Base-by-base conservation (phyloP, 2,888 invertebrate species). In the Digitonthophagus gazella region DNA sequence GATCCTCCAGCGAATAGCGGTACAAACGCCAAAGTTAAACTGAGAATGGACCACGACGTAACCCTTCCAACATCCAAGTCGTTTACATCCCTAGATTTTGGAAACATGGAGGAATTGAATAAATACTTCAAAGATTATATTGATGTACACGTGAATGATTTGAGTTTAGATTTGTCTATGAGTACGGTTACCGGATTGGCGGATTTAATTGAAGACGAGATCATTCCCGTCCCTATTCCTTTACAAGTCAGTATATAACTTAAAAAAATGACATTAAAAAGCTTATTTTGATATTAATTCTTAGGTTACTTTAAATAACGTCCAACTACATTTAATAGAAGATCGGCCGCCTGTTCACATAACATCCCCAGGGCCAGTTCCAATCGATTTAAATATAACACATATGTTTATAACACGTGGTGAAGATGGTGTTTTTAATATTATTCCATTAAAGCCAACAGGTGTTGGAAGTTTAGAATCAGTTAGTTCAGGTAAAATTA, bases 171-270 rank as follows among this genome's bases (percentile, higher is more conserved):
- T 11, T 84, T 95, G 66, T 90, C 91, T 65, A 92, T 93, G 91
- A 93, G 93, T 78, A 93, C 93, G 0, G 87, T 95, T 0, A 87
- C 91, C 44, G 94, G 93, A 8, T 83, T 97, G 11, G 87, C 91
- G 0, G 96, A 95, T 81, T 87, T 97, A 72, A 85, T 92, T 0
- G 96, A 96, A 80, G 96, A 97, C 81, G 96, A 97, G 84, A 87
- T 93, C 54, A 86, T 93, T 18, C 89, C 89, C 1, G 88, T 90
- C 68, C 92, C 95, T 0, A 88, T 96, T 83, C 95, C 96, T 2
- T 85, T 95, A 77, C 89, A 93, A 86, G 93, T 94, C 81, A 81
- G 79, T 65, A 28, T 20, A n/a, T 44, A n/a, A n/a, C n/a, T 67
- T 8, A 66, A 5, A 65, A 15, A 55, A 58, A 14, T 69, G 3